A percentile compares a stretch with the other conserved stretches of the same genome.
These are phyloP conservation scores for Connochaetes taurinus DNA, from an alignment of 2,113 vertebrate species.

Conservation along the genomic window DNA sequence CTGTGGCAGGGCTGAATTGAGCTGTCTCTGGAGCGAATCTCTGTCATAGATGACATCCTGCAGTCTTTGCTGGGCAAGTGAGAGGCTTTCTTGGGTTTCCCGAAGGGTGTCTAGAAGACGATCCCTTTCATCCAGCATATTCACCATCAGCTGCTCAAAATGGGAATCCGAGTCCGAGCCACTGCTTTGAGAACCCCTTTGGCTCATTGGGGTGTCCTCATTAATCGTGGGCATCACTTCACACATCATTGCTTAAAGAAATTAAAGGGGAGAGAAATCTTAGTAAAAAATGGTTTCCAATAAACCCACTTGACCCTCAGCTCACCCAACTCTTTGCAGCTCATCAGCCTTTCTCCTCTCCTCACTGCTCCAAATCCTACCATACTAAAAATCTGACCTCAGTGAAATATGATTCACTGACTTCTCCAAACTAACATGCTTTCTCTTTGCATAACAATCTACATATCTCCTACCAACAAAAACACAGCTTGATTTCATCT, in stretches of 20 bases:
- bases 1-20: constrained; percentile 98
- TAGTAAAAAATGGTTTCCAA: neutral
- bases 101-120: constrained; percentile 97
- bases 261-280: constrained; percentile 36
- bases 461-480: neutral
- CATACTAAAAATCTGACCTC: neutral
- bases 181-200: constrained; percentile 97
- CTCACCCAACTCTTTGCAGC: neutral
- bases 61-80: constrained; percentile 93
- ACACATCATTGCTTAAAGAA: constrained; percentile 95
- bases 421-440: neutral
- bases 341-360: neutral
- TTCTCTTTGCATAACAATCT: neutral
- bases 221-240: constrained; percentile 99
- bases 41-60: constrained; percentile 98
- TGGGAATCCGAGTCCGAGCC: constrained; percentile 97
- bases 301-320: neutral
- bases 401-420: neutral
- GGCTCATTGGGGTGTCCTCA: constrained; percentile 98
- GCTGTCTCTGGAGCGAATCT: constrained; percentile 96
- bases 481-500: neutral
- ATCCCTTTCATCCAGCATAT: constrained; percentile 98
- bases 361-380: neutral
- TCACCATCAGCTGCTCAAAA: constrained; percentile 99
- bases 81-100: constrained; percentile 98